Evolutionary conservation across 2,113 vertebrate genomes (phyloP), one percentile per base, ranked within the genome.

Genomic region (Piaya cayana): DNA sequence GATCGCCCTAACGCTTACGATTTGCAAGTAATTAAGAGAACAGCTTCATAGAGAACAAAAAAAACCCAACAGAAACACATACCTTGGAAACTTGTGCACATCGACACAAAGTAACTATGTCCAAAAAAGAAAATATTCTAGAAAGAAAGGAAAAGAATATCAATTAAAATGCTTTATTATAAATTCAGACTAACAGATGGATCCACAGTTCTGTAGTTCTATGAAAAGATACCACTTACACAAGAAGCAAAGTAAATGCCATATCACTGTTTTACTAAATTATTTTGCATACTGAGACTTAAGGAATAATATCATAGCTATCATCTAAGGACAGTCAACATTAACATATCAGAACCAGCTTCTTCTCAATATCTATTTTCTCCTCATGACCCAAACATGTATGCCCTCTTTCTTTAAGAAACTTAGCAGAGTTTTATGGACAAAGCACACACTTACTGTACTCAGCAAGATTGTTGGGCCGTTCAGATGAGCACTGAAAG

Each of bases 71-170:
- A 94, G 94, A 77, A 95, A 95, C 53, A 96, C 93, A 27, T 98
- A 99, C 99, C 99, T 99, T 99, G 84, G 99, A 99, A 92, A 99
- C 99, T 96, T 99, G 99, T 86, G 99, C 99, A 97, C 99, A 99
- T 92, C 99, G 98, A 96, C 99, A 99, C 88, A 99, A 97, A 81
- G 99, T 99, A 88, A 99, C 98, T 98, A 99, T 99, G 94, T 99
- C 99, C 97, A 99, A 97, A 97, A 99, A 99, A 97, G 99, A 99
- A 98, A 99, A 99, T 98, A 99, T 99, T 98, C 99, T 99, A 95
- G 79, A 94, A 95, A 96, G 79, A 97, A 96, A 98, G 52, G 47
- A 37, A 87, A 95, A 96, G 15, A 93, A 67, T 5, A 68, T 86
- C 23, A 90, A 83, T 86, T 81, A 90, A 68, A 78, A 77, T 30